Base-by-base conservation (phyloP, 2,888 invertebrate genomes). In the Polietes domitor region DNA sequence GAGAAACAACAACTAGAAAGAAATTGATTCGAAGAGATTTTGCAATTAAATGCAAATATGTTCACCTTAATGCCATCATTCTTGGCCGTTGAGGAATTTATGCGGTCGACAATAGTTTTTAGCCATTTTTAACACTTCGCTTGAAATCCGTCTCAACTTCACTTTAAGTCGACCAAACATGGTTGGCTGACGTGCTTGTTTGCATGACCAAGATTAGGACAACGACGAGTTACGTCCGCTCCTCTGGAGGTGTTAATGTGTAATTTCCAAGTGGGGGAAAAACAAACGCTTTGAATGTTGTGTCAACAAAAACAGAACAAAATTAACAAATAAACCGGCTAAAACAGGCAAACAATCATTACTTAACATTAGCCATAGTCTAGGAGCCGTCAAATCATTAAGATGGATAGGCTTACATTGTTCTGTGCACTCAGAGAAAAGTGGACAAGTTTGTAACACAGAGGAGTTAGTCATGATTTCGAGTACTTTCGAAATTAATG, bases 311-410 rank as follows among this genome's bases (percentile, higher is more conserved):
- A 32, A 73, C 12, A 6, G 6, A 5, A 26, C 12, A 50, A 70
- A 73, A 63, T 37, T 43, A 68, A 63, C 43, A 58, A 73, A 70
- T 28, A 58, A 81, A 73, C 74, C 43, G 47, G 65, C 37, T n/a
- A 68, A 76, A 47, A 72, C 74, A 81, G 76, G 76, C 76, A 84
- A 84, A 81, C 81, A 81, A 55, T 84, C 81, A 84, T 84, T 84
- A 81, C 81, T 73, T 73, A 72, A 81, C 81, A 81, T 79, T 81
- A 76, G 73, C 78, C 84, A 78, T 77, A 74, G 76, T 70, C 53
- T 77, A 76, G 47, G 58, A 77, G 58, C 37, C 12, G 32, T 10
- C 24, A 61, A 68, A 47, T 28, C n/a, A 65, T 65, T 65, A 21
- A 21, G 37, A 65, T 65, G 17, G 41, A 32, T 7, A n/a, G 19